A percentile compares a stretch with the other conserved stretches of the same genome.
phyloP scores from a whole-genome alignment of 2,888 invertebrate species.

The Mycalesis mineus region DNA sequence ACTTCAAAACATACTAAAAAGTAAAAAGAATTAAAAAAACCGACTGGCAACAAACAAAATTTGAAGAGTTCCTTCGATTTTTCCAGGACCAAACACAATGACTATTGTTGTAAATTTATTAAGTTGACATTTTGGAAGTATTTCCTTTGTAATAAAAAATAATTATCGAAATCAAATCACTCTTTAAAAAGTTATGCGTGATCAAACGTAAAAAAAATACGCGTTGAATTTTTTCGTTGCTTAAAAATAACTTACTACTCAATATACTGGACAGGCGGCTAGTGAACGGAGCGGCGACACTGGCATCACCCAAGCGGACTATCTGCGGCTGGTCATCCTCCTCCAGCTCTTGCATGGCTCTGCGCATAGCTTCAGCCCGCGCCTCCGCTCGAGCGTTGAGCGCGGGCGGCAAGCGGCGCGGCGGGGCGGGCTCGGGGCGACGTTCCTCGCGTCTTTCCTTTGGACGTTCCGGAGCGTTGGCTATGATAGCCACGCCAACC shows the following conservation, averaged over 20 bases:
- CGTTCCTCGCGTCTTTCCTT: conserved; percentile 79
- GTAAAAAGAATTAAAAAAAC: too few relatives aligned
- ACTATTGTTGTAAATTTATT: too few relatives aligned
- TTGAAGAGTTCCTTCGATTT: too few relatives aligned
- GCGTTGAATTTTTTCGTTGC: too few relatives aligned
- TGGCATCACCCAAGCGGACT: conserved; percentile 98
- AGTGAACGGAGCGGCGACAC: conserved; percentile 99
- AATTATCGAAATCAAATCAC: too few relatives aligned
- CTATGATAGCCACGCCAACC: conserved; percentile 92
- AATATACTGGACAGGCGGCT: conserved; percentile 97
- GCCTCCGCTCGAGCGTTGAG: conserved; percentile 48
- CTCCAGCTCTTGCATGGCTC: conserved; percentile 90
- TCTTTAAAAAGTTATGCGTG: too few relatives aligned
- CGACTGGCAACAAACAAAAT: too few relatives aligned
- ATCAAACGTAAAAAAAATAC: too few relatives aligned
- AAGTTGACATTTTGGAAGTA: too few relatives aligned
- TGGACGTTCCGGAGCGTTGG: conserved; percentile 80
- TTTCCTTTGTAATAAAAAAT: too few relatives aligned
- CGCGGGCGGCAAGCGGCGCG: conserved; percentile 35
- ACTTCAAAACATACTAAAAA: too few relatives aligned
- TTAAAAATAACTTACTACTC: conserved; percentile 95
- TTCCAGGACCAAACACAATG: too few relatives aligned
- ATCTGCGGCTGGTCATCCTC: conserved; percentile 91
- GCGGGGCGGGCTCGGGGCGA: conserved; percentile 81
- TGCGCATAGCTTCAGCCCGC: conserved; percentile 72